Conservation (phyloP, 2,797 vertebrate genomes). For the Labeo calbasu region DNA sequence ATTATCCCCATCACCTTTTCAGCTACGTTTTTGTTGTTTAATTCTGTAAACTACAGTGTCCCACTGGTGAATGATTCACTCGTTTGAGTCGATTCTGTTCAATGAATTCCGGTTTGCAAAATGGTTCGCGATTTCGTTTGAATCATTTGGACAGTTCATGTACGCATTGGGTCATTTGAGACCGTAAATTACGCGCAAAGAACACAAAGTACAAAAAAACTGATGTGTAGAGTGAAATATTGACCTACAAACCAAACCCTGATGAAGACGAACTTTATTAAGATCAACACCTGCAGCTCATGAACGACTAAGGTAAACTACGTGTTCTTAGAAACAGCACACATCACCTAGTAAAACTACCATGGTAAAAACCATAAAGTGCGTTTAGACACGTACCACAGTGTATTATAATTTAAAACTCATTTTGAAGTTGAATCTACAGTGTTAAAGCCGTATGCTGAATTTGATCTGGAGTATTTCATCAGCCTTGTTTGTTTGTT, state of each 20-base stretch:
- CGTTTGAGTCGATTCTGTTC: constrained; percentile 2
- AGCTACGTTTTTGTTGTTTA: background rate
- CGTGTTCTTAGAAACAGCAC: background rate
- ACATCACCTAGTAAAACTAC: background rate
- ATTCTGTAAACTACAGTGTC: background rate
- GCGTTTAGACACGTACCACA: too few relatives aligned
- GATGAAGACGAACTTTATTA: background rate
- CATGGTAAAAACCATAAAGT: background rate
- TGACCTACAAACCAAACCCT: background rate
- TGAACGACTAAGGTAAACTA: background rate
- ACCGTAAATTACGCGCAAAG: background rate
- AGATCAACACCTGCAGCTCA: background rate
- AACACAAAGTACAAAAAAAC: background rate
- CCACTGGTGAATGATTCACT: background rate
- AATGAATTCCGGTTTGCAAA: background rate
- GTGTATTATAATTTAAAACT: too few relatives aligned
- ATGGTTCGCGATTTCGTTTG: background rate
- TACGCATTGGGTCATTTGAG: background rate
- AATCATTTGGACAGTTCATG: background rate
- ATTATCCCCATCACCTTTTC: too few relatives aligned
- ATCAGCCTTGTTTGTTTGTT: background rate
- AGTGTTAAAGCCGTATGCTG: too few relatives aligned
- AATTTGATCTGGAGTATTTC: too few relatives aligned
- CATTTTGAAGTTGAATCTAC: too few relatives aligned
- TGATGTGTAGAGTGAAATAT: background rate